phyloP scores from a whole-genome alignment of 92 coral and sea anemone species.

The Porites evermanni region DNA sequence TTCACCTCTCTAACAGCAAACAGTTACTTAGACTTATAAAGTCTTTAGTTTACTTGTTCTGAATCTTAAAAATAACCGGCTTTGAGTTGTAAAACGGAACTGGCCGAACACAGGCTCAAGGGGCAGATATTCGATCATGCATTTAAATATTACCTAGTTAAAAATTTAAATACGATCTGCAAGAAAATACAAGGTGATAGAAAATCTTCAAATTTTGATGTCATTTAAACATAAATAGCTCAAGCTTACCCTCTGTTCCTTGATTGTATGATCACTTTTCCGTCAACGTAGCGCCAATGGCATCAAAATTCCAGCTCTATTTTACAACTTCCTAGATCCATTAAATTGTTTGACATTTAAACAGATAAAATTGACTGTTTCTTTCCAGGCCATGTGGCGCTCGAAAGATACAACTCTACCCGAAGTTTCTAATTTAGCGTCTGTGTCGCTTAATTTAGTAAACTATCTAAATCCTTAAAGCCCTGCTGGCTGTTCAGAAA shows the following conservation, averaged over 20 bases:
- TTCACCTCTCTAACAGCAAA: slow-evolving; percentile 19
- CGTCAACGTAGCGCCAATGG: background rate
- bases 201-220: slow-evolving; percentile 7
- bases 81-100: background rate
- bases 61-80: background rate
- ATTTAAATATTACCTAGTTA: background rate
- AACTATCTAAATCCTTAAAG: background rate
- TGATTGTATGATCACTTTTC: background rate
- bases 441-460: background rate
- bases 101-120: background rate
- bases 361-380: slow-evolving; percentile 23
- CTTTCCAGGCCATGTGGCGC: slow-evolving; percentile 49
- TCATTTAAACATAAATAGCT: slow-evolving; percentile 16
- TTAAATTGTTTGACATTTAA: slow-evolving; percentile 31
- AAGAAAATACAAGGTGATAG: background rate
- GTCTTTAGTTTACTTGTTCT: background rate
- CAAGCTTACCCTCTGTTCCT: slow-evolving; percentile 16
- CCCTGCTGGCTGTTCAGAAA: background rate
- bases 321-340: slow-evolving; percentile 25
- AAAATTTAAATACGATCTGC: background rate
- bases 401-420: background rate
- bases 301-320: slow-evolving; percentile 20
- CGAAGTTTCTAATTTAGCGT: slow-evolving; percentile 21
- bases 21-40: slow-evolving; percentile 18
- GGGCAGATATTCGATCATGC: slow-evolving; percentile 3